Evolutionary conservation across 2,797 vertebrate genomes (phyloP).

Genomic region (Sebastiscus tertius): DNA sequence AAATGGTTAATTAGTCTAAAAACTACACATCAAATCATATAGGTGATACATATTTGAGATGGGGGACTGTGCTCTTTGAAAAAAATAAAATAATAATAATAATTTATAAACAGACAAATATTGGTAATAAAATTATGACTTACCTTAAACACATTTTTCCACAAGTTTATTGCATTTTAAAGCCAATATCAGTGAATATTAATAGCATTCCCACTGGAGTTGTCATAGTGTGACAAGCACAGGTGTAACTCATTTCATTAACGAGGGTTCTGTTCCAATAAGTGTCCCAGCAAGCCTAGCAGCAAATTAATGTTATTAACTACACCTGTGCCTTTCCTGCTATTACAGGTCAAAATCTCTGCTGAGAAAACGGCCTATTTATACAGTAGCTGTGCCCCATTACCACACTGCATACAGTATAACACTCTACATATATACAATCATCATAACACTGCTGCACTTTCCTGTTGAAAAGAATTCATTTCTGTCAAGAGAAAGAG

Average conservation of each 20-base stretch:
- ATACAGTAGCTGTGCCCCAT: neutral
- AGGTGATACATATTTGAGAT: neutral
- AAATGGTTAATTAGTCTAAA: neutral
- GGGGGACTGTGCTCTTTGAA: neutral
- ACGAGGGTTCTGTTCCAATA: neutral
- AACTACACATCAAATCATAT: neutral
- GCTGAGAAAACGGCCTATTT: neutral
- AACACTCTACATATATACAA: neutral
- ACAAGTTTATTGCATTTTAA: neutral
- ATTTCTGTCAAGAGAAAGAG: neutral
- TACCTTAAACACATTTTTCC: neutral
- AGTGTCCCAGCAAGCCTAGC: neutral
- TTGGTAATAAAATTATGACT: neutral
- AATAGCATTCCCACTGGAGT: neutral
- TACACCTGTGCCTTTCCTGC: neutral
- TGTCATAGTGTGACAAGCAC: neutral
- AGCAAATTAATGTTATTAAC: neutral
- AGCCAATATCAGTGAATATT: neutral
- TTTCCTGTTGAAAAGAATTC: neutral
- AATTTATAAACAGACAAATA: neutral
- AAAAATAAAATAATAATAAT: neutral
- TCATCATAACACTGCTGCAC: neutral
- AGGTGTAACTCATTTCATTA: neutral
- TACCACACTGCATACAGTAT: neutral
- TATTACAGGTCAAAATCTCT: neutral